phyloP scores from a whole-genome alignment of 2,888 invertebrate genomes.

The Tinea pellionella region DNA sequence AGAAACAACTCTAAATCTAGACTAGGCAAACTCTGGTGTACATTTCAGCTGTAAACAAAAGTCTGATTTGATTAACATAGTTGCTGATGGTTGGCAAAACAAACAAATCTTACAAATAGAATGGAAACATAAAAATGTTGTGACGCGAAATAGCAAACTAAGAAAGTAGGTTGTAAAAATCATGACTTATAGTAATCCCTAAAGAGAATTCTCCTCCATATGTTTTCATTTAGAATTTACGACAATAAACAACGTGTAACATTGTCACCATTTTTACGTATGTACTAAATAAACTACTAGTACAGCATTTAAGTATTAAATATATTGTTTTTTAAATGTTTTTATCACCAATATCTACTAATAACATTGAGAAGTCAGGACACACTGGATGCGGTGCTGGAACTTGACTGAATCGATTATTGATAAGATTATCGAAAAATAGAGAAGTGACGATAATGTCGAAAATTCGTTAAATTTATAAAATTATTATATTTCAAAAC shows the following conservation, averaged over 20 bases:
- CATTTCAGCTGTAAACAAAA: too few species aligned
- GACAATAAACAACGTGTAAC: slow-evolving; percentile 27
- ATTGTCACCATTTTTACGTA: slow-evolving; percentile 20
- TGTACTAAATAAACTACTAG: not conserved
- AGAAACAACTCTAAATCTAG: too few species aligned
- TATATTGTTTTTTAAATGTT: not conserved
- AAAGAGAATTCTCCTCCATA: slow-evolving; percentile 12
- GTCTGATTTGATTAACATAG: not conserved
- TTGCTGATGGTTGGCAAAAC: not conserved
- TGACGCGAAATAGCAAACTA: not conserved
- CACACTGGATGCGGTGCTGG: too few species aligned
- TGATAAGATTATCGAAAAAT: too few species aligned
- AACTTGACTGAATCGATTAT: too few species aligned
- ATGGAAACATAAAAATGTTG: not conserved
- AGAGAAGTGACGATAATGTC: too few species aligned
- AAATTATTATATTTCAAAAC: too few species aligned
- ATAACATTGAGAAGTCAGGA: too few species aligned
- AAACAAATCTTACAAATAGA: not conserved
- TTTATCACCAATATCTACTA: too few species aligned
- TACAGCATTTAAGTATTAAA: not conserved
- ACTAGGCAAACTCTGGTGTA: too few species aligned
- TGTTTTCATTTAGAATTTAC: slow-evolving; percentile 46
- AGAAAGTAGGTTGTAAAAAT: not conserved
- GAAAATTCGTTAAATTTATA: too few species aligned
- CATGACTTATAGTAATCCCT: slow-evolving; percentile 9